Evolutionary conservation across 2,888 invertebrate genomes (phyloP).

Genomic region (Sesia apiformis): DNA sequence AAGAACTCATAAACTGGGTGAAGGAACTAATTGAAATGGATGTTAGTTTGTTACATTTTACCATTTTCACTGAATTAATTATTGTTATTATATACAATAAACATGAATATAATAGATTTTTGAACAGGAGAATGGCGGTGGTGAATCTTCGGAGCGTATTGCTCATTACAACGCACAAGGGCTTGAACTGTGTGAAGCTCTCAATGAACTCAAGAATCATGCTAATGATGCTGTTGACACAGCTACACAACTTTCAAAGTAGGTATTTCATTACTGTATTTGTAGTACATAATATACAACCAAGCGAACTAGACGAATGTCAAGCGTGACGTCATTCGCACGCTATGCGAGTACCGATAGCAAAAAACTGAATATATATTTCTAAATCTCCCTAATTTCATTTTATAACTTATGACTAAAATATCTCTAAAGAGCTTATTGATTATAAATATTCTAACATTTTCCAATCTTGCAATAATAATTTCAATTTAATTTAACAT

Average conservation of each 20-base stretch:
- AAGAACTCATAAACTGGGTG: constrained; percentile 62
- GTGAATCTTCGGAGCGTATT: constrained; percentile 40
- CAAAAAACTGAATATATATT: no score
- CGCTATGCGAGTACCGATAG: no score
- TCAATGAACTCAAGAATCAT: constrained; percentile 40
- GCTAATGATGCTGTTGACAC: constrained; percentile 42
- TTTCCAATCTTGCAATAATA: no score
- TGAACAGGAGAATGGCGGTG: constrained; percentile 23
- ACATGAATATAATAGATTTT: no score
- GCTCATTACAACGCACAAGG: constrained; percentile 48
- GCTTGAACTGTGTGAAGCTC: constrained; percentile 44
- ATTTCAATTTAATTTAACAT: no score
- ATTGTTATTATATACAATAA: background rate
- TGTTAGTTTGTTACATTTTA: constrained; percentile 16
- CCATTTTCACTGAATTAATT: constrained; percentile 1
- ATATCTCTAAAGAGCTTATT: no score
- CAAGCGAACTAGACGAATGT: no score
- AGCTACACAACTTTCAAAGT: constrained; percentile 48
- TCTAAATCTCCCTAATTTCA: no score
- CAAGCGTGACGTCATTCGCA: no score
- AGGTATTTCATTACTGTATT: constrained; percentile 4
- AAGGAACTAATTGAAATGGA: constrained; percentile 41
- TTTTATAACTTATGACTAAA: no score
- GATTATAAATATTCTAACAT: no score
- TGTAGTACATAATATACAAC: no score